phyloP scores from a whole-genome alignment of 2,113 vertebrate species.

The Xyrauchen texanus region DNA sequence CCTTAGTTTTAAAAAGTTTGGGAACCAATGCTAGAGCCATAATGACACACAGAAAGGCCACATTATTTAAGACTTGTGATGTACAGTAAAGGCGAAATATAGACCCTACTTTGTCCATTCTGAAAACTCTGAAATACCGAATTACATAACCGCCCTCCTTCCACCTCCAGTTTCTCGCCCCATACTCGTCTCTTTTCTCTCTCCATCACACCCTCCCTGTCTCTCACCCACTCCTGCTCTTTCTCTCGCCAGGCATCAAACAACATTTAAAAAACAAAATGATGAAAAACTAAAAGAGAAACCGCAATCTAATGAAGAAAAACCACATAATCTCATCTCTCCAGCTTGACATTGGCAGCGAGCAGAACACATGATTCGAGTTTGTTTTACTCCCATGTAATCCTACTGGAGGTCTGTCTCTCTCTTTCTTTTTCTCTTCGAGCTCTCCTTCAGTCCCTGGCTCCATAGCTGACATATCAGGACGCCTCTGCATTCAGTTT shows the following conservation, averaged over 20 bases:
- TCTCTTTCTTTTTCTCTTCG: slow-evolving; percentile 57
- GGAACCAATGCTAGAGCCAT: too few relatives aligned
- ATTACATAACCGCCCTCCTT: slow-evolving; percentile 56
- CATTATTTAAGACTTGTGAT: background rate
- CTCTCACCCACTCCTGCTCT: slow-evolving; percentile 22
- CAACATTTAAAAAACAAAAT: slow-evolving; percentile 48
- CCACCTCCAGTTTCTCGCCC: slow-evolving; percentile 45
- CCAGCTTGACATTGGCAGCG: slow-evolving; percentile 63
- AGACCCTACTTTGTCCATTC: slow-evolving; percentile 6
- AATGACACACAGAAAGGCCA: too few relatives aligned
- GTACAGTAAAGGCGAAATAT: background rate
- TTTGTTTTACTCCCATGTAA: slow-evolving; percentile 70
- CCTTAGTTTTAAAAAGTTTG: too few relatives aligned
- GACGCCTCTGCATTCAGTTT: slow-evolving; percentile 48
- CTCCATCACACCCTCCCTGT: slow-evolving; percentile 37
- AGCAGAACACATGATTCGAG: slow-evolving; percentile 62
- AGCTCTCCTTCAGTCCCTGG: slow-evolving; percentile 47
- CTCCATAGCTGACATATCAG: slow-evolving; percentile 43
- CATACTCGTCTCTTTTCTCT: slow-evolving; percentile 22
- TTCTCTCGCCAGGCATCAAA: slow-evolving; percentile 32
- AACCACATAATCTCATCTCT: slow-evolving; percentile 71
- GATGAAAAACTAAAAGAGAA: slow-evolving; percentile 53
- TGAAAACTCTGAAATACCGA: slow-evolving; percentile 33
- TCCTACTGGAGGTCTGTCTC: slow-evolving; percentile 65
- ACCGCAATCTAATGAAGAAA: slow-evolving; percentile 62